These are phyloP conservation scores for Megaustenia siamemsis DNA, from an alignment of 2,888 invertebrate genomes.

Conservation along the genomic window DNA sequence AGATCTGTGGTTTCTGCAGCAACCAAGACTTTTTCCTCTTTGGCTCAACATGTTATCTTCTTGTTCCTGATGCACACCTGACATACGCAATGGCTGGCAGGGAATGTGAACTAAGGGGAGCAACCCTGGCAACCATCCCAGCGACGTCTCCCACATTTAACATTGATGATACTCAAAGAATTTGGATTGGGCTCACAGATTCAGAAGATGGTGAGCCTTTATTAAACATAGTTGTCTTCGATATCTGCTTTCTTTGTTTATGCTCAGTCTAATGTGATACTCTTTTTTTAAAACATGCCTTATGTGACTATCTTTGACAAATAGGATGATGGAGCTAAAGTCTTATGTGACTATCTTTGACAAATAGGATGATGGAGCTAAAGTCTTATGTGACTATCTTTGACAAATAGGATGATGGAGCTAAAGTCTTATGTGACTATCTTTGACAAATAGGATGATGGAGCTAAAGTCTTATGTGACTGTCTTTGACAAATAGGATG, in stretches of 20 bases:
- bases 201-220: slow-evolving; percentile 17
- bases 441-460: too few relatives aligned
- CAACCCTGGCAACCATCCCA: slow-evolving; percentile 43
- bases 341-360: too few relatives aligned
- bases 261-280: neutral
- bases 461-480: too few relatives aligned
- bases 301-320: too few relatives aligned
- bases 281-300: neutral
- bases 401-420: too few relatives aligned
- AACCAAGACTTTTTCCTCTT: neutral
- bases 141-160: neutral
- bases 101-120: slow-evolving; percentile 37
- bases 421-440: too few relatives aligned
- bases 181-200: slow-evolving; percentile 49
- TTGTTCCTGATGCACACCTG: slow-evolving; percentile 25
- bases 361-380: too few relatives aligned
- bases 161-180: neutral
- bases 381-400: too few relatives aligned
- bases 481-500: too few relatives aligned
- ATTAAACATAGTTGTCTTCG: too few relatives aligned
- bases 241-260: neutral
- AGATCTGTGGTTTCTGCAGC: slow-evolving; percentile 16
- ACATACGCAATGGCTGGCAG: slow-evolving; percentile 43
- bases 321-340: too few relatives aligned
- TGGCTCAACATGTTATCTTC: slow-evolving; percentile 34